Conservation (phyloP, 2,888 invertebrate species). For the Chaetogeoica ovagalla region DNA sequence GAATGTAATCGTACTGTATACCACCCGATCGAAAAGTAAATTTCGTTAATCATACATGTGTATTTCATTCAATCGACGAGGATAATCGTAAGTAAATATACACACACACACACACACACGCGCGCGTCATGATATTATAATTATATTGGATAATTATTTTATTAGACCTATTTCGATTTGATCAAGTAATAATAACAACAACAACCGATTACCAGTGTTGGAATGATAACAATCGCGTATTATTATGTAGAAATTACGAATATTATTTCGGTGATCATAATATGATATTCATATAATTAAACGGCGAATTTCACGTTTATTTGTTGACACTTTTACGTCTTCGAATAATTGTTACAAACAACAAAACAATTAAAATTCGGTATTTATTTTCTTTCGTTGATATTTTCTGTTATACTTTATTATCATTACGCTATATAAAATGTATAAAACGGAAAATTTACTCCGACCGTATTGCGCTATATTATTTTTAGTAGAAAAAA, state of each 20-base stretch:
- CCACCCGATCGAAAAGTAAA: background rate
- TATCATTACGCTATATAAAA: background rate
- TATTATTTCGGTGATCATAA: background rate
- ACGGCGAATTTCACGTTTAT: background rate
- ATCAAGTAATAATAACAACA: too few species aligned
- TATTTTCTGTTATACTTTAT: background rate
- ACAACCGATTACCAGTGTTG: background rate
- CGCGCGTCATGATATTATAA: too few species aligned
- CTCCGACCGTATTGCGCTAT: too few species aligned
- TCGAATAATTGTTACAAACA: background rate
- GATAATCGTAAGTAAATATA: slow-evolving; percentile 13
- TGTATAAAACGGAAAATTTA: too few species aligned
- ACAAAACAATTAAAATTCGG: background rate
- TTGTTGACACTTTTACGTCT: background rate
- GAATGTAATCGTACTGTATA: background rate
- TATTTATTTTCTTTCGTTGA: background rate
- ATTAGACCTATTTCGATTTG: background rate
- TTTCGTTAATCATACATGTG: background rate
- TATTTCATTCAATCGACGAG: background rate
- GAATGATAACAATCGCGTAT: background rate
- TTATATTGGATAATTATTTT: background rate
- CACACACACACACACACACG: background rate
- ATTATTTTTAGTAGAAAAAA: too few species aligned
- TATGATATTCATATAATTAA: too few species aligned
- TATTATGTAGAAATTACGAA: background rate